Percentiles rank a stretch among this genome's conserved stretches.
These are phyloP conservation scores for Galemys pyrenaicus DNA, from an alignment of 2,113 vertebrate species.

Conservation along the genomic window DNA sequence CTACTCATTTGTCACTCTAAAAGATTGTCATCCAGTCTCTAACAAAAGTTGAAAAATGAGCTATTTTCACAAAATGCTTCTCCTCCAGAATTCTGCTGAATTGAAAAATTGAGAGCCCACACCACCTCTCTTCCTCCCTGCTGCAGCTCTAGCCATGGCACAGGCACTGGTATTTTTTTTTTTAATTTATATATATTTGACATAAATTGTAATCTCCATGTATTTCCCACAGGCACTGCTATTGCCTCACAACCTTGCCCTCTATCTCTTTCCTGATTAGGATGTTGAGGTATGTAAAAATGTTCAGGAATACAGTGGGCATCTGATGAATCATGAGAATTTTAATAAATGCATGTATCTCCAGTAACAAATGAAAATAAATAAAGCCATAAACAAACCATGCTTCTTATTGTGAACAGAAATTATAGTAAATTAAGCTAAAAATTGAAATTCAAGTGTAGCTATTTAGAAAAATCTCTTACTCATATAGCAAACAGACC, in stretches of 20 bases:
- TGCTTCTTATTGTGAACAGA: constrained; percentile 7
- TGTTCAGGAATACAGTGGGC: not conserved
- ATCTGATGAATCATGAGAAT: not conserved
- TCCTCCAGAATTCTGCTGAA: not conserved
- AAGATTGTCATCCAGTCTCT: not conserved
- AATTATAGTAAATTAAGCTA: not conserved
- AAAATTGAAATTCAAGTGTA: too few species aligned
- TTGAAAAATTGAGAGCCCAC: not conserved
- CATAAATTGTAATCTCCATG: too few species aligned
- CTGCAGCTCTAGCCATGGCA: fast-evolving
- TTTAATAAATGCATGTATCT: not conserved
- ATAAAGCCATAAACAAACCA: not conserved
- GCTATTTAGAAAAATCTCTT: constrained; percentile 38
- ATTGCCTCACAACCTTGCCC: too few species aligned
- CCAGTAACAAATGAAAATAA: not conserved
- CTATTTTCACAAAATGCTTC: not conserved
- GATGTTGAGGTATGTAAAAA: not conserved
- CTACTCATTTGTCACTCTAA: not conserved
- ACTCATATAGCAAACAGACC: constrained; percentile 5
- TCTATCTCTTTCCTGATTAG: not conserved
- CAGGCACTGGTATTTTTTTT: too few species aligned
- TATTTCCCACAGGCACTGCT: fast-evolving
- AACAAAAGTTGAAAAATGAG: not conserved
- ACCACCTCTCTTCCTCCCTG: not conserved
- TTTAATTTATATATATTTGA: too few species aligned